phyloP scores from a whole-genome alignment of 1,140 invertebrate genomes.

The Hyphantria cunea region DNA sequence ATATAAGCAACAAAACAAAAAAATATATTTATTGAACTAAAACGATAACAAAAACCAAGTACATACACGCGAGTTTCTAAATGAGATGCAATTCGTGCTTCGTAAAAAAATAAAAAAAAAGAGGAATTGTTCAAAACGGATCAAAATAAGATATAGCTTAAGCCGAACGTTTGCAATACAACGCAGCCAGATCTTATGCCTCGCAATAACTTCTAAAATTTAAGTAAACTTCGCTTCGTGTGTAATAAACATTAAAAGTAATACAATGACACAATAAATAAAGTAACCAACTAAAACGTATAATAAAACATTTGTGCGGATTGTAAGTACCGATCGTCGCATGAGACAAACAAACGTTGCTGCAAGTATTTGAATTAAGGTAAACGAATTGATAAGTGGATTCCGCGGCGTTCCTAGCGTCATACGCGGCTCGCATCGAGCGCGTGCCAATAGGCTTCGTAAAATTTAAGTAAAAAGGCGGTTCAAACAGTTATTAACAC shows the following conservation, averaged over 20 bases:
- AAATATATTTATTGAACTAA: constrained; percentile 44
- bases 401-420: not conserved
- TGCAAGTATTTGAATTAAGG: constrained; percentile 8
- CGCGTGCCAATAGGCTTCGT: constrained; percentile 1
- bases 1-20: constrained; percentile 60
- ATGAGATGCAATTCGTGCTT: constrained; percentile 44
- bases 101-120: constrained; percentile 43
- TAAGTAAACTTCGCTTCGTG: constrained; percentile 72
- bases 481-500: not conserved
- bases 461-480: constrained; percentile 1
- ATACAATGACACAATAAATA: constrained; percentile 65
- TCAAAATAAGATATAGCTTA: constrained; percentile 29
- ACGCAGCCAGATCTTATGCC: constrained; percentile 21
- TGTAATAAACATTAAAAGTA: constrained; percentile 57
- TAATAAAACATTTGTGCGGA: constrained; percentile 71
- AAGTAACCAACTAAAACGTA: constrained; percentile 65
- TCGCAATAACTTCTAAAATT: constrained; percentile 32
- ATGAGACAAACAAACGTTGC: constrained; percentile 12
- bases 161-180: constrained; percentile 33
- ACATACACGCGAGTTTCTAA: constrained; percentile 59
- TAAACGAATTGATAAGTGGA: constrained; percentile 5
- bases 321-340: constrained; percentile 67
- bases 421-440: constrained; percentile 2
- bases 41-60: constrained; percentile 66
- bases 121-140: constrained; percentile 38